These are phyloP conservation scores for Zoanthus gigantus DNA, from an alignment of 92 coral and sea anemone species.

Conservation along the genomic window DNA sequence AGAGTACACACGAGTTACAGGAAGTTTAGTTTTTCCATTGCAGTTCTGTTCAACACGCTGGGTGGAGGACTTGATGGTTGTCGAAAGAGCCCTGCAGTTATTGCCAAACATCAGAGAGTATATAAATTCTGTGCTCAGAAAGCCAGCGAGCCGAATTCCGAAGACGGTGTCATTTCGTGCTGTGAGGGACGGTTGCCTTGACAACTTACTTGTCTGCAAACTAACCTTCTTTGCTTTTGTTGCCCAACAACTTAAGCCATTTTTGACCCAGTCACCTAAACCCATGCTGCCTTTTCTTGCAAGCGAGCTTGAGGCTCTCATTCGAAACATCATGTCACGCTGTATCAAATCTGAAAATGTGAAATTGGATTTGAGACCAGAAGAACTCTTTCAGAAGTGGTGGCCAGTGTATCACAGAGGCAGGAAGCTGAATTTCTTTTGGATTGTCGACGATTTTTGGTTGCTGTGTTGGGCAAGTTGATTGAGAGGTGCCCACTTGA, in stretches of 20 bases:
- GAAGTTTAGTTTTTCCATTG: slow-evolving; percentile 31
- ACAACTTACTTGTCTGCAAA: slow-evolving; percentile 37
- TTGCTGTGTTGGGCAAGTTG: slow-evolving; percentile 39
- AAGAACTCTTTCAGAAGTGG: slow-evolving; percentile 30
- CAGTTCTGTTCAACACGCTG: slow-evolving; percentile 24
- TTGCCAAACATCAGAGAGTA: slow-evolving; percentile 33
- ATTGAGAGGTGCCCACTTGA: slow-evolving; percentile 34
- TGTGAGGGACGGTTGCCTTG: slow-evolving; percentile 32
- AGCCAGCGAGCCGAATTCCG: slow-evolving; percentile 8
- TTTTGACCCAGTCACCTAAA: slow-evolving; percentile 27
- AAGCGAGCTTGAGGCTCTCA: slow-evolving; percentile 41
- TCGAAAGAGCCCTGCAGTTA: slow-evolving; percentile 24
- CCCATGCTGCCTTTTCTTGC: slow-evolving; percentile 34
- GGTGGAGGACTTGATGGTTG: slow-evolving; percentile 28
- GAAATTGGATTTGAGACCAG: slow-evolving; percentile 34
- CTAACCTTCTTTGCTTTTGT: slow-evolving; percentile 36
- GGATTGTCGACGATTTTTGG: slow-evolving; percentile 6
- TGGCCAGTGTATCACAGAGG: slow-evolving; percentile 4
- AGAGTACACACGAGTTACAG: slow-evolving; percentile 26
- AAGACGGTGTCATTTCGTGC: slow-evolving; percentile 16
- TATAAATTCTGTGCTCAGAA: slow-evolving; percentile 26
- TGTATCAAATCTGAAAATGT: slow-evolving; percentile 30
- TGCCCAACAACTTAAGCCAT: slow-evolving; percentile 22
- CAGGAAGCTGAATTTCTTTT: slow-evolving; percentile 26
- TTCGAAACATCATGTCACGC: slow-evolving; percentile 41